Evolutionary conservation across 2,888 invertebrate genomes (phyloP).

Genomic region (Harpagoxenus sublaevis): DNA sequence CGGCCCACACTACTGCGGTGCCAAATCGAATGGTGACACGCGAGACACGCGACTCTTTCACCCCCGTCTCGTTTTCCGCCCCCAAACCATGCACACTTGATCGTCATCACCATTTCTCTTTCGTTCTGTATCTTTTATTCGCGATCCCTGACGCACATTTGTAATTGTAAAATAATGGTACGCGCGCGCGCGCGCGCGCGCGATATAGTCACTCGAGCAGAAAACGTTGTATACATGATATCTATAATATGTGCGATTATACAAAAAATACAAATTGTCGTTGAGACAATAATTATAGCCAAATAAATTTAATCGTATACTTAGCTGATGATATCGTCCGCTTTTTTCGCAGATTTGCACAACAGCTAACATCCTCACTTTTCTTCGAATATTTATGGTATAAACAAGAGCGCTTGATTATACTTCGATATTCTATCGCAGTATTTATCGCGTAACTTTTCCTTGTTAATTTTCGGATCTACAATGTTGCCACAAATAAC

Average conservation of each 20-base stretch:
- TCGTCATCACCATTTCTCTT: constrained; percentile 48
- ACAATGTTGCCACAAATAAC: constrained; percentile 36
- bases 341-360: constrained; percentile 2
- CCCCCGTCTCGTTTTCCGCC: constrained; percentile 40
- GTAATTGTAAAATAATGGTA: constrained; percentile 6
- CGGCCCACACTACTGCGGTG: constrained; percentile 71
- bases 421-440: not conserved
- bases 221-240: not conserved
- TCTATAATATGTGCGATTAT: not conserved
- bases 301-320: not conserved
- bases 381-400: not conserved
- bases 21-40: constrained; percentile 75
- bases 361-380: not conserved
- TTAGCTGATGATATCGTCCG: not conserved
- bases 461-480: constrained; percentile 19
- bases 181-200: not conserved
- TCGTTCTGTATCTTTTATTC: constrained; percentile 33
- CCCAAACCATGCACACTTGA: constrained; percentile 17
- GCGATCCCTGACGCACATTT: constrained; percentile 26
- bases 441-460: constrained; percentile 11
- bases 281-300: not conserved
- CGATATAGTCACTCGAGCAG: not conserved
- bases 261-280: not conserved
- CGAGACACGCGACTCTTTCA: constrained; percentile 72
- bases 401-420: not conserved